Percentiles rank a stretch among this genome's conserved stretches.
Evolutionary conservation across 2,113 vertebrate genomes (phyloP).

Genomic region (Petrocephalus zakoni): DNA sequence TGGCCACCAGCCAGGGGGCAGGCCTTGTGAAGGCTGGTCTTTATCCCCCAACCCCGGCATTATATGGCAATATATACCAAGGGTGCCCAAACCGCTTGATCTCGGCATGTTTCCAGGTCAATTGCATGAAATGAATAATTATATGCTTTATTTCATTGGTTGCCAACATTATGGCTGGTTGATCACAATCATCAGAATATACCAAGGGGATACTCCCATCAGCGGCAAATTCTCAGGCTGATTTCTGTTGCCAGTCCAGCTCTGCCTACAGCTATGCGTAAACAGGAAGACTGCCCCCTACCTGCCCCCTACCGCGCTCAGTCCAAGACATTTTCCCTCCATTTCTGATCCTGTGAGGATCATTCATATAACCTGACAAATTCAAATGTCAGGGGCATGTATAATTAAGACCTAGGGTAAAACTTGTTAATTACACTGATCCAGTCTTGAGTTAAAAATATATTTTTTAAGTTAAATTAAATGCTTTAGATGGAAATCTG

Average conservation of each 20-base stretch:
- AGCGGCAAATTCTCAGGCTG: background rate
- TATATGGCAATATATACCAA: background rate
- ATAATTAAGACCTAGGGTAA: background rate
- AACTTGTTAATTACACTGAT: background rate
- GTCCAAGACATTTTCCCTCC: background rate
- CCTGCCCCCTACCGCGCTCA: background rate
- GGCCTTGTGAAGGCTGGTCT: background rate
- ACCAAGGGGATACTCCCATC: background rate
- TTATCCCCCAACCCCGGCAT: background rate
- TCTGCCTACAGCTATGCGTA: background rate
- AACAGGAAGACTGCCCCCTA: background rate
- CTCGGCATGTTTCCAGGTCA: background rate
- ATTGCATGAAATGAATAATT: background rate
- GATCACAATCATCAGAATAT: background rate
- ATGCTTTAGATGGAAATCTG: background rate
- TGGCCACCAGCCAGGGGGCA: background rate
- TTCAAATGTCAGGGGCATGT: background rate
- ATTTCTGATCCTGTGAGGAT: background rate
- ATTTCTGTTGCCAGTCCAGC: background rate
- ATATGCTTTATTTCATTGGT: background rate
- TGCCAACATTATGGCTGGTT: background rate
- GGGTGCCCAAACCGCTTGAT: background rate
- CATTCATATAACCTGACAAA: background rate
- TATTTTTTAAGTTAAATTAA: background rate
- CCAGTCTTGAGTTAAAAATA: background rate